Conservation (phyloP, 2,797 vertebrate genomes). For the Chromobotia macracanthus region DNA sequence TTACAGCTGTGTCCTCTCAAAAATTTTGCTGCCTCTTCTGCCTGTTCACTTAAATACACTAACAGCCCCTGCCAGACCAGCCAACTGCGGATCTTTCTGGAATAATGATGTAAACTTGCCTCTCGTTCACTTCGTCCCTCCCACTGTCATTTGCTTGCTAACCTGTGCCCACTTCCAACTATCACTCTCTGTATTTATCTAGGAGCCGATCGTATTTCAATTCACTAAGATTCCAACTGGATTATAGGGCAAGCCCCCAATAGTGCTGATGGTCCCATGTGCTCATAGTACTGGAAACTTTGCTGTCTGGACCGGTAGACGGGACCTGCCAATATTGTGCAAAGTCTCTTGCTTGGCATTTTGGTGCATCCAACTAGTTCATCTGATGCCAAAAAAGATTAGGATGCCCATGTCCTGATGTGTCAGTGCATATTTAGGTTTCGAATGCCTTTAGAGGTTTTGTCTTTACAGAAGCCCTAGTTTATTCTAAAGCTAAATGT, state of each 20-base stretch:
- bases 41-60: slow-evolving; percentile 73
- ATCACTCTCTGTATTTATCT: slow-evolving; percentile 45
- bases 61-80: slow-evolving; percentile 63
- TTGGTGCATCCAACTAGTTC: slow-evolving; percentile 22
- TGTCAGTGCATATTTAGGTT: slow-evolving; percentile 5
- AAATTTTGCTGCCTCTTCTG: slow-evolving; percentile 65
- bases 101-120: slow-evolving; percentile 94
- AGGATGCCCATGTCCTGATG: slow-evolving; percentile 58
- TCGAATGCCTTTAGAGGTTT: slow-evolving; percentile 39
- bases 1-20: slow-evolving; percentile 45
- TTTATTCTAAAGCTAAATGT: slow-evolving; percentile 32
- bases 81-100: slow-evolving; percentile 83
- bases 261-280: slow-evolving; percentile 75
- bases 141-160: slow-evolving; percentile 53
- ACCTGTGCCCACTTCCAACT: slow-evolving; percentile 30
- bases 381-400: slow-evolving; percentile 54
- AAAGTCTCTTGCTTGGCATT: slow-evolving; percentile 68
- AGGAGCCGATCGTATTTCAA: slow-evolving; percentile 62
- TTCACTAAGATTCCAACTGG: slow-evolving; percentile 65
- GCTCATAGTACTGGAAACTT: slow-evolving; percentile 80
- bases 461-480: slow-evolving; percentile 39
- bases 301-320: slow-evolving; percentile 59
- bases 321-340: slow-evolving; percentile 43
- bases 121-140: slow-evolving; percentile 70
- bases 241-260: slow-evolving; percentile 81